These are phyloP conservation scores for Patagioenas fasciata DNA, from an alignment of 2,113 vertebrate species.

Conservation along the genomic window DNA sequence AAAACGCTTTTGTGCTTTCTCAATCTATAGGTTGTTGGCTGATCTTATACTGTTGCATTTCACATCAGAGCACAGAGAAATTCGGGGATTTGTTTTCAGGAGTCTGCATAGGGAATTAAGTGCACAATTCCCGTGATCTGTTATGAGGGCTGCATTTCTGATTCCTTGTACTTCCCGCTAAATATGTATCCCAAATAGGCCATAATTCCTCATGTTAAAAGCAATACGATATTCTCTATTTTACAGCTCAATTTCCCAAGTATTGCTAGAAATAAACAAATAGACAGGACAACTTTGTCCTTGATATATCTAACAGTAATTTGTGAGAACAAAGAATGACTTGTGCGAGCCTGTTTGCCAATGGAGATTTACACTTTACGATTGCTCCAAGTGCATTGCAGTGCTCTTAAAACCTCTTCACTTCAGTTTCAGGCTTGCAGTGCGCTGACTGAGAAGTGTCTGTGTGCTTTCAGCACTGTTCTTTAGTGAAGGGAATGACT, in stretches of 20 bases:
- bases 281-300: slow-evolving; percentile 12
- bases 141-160: neutral
- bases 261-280: slow-evolving; percentile 34
- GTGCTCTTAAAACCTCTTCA: slow-evolving; percentile 38
- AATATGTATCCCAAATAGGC: neutral
- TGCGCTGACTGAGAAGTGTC: slow-evolving; percentile 29
- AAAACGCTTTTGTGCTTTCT: neutral
- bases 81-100: neutral
- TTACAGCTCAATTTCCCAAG: neutral
- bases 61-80: neutral
- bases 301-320: neutral
- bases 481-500: neutral
- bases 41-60: neutral
- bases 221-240: neutral
- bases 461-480: slow-evolving; percentile 35
- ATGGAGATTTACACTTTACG: slow-evolving; percentile 58
- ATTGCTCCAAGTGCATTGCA: neutral
- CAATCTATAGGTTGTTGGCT: neutral
- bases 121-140: neutral
- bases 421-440: slow-evolving; percentile 9
- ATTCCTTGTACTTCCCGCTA: neutral
- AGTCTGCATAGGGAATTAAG: neutral
- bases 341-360: slow-evolving; percentile 33
- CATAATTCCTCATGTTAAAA: neutral
- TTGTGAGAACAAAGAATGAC: slow-evolving; percentile 52